phyloP scores from a whole-genome alignment of 2,797 vertebrate genomes.

The Mareca penelope region DNA sequence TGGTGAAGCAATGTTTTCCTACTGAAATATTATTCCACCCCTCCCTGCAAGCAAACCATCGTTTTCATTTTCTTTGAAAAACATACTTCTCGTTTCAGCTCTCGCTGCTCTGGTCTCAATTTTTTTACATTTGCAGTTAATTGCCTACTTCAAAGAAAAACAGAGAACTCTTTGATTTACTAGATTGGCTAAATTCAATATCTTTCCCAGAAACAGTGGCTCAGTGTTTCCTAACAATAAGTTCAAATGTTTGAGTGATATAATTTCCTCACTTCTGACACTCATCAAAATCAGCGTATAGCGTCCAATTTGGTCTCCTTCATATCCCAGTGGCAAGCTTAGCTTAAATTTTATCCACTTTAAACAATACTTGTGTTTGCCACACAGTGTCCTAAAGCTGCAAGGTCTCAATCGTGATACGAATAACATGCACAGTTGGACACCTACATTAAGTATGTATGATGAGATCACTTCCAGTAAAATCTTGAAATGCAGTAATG shows the following conservation, averaged over 20 bases:
- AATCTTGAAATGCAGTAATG: conserved; percentile 75
- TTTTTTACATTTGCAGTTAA: conserved; percentile 45
- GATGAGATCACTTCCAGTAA: conserved; percentile 86
- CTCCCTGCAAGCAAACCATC: background rate
- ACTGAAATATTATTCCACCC: background rate
- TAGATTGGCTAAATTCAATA: conserved; percentile 6
- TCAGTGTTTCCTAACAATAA: conserved; percentile 35
- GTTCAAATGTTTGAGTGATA: conserved; percentile 23
- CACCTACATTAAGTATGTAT: conserved; percentile 71
- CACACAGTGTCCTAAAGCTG: conserved; percentile 56
- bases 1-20: conserved; percentile 28
- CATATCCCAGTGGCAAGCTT: conserved; percentile 9
- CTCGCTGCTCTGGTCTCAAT: background rate
- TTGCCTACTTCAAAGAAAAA: conserved; percentile 33
- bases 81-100: background rate
- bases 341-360: conserved; percentile 38
- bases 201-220: conserved; percentile 51
- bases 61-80: background rate
- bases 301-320: conserved; percentile 14
- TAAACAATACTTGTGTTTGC: conserved; percentile 46
- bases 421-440: conserved; percentile 76
- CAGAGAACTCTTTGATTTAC: conserved; percentile 41
- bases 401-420: conserved; percentile 57
- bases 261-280: conserved; percentile 60
- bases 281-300: conserved; percentile 36